Evolutionary conservation across 2,888 invertebrate genomes (phyloP).

Genomic region (Drosophila histrio): DNA sequence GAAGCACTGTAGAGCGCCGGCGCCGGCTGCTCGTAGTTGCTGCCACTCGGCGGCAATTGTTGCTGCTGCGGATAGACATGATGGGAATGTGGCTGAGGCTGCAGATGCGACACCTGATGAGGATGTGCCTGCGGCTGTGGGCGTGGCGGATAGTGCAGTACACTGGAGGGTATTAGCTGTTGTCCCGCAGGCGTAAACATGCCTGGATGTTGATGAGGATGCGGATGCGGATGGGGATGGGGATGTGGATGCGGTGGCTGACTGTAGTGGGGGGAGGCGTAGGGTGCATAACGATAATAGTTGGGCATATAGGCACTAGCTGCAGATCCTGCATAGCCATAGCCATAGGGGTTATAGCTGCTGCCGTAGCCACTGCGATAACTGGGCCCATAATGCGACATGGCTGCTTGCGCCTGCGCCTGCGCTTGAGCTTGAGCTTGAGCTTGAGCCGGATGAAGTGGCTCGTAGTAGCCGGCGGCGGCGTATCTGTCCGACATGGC

Average conservation of each 20-base stretch:
- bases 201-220: slow-evolving; percentile 45
- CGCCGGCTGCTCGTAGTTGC: slow-evolving; percentile 61
- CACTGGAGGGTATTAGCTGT: slow-evolving; percentile 78
- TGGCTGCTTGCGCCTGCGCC: slow-evolving; percentile 43
- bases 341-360: slow-evolving; percentile 52
- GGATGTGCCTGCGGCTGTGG: slow-evolving; percentile 20
- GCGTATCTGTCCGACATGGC: slow-evolving; percentile 68
- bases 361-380: slow-evolving; percentile 49
- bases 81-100: background rate
- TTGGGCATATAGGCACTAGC: slow-evolving; percentile 58
- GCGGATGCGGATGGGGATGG: slow-evolving; percentile 20
- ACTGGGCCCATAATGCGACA: slow-evolving; percentile 62
- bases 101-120: background rate
- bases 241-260: slow-evolving; percentile 36
- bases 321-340: slow-evolving; percentile 43
- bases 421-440: slow-evolving; percentile 28
- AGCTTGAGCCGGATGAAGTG: slow-evolving; percentile 48
- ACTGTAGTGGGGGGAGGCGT: slow-evolving; percentile 67
- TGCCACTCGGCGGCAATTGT: slow-evolving; percentile 13
- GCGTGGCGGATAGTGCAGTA: slow-evolving; percentile 79
- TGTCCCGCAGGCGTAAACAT: slow-evolving; percentile 77
- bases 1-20: slow-evolving; percentile 66
- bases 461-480: slow-evolving; percentile 70
- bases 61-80: slow-evolving; percentile 25
- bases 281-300: slow-evolving; percentile 71